phyloP scores from a whole-genome alignment of 1,140 invertebrate species.

The Stratiolaelaps scimitus region DNA sequence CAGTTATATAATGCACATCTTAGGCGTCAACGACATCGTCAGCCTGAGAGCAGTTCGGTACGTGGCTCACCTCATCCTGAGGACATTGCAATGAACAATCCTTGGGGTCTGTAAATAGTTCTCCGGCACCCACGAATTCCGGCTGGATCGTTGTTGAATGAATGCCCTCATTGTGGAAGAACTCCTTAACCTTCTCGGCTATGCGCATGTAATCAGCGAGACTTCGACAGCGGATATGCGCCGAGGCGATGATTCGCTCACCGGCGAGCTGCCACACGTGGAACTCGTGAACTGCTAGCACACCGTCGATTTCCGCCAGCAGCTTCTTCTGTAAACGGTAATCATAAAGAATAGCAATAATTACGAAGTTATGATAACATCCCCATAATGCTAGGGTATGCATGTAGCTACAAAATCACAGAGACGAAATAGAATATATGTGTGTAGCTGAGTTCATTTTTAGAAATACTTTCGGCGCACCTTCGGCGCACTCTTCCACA shows the following conservation, averaged over 20 bases:
- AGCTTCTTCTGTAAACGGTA: conserved; percentile 12
- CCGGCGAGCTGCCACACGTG: conserved; percentile 50
- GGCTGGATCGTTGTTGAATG: conserved; percentile 51
- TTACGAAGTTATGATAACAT: no score
- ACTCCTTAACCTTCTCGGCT: conserved; percentile 73
- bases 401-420: no score
- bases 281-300: conserved; percentile 49
- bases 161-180: conserved; percentile 49
- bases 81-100: conserved; percentile 22
- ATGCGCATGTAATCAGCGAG: conserved; percentile 46
- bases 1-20: no score
- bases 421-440: no score
- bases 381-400: no score
- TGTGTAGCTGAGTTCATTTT: no score
- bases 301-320: conserved; percentile 44
- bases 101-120: conserved; percentile 1
- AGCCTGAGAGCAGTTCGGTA: no score
- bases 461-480: no score
- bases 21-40: no score
- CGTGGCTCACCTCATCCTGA: neutral
- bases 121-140: conserved; percentile 41
- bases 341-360: no score
- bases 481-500: no score
- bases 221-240: conserved; percentile 47
- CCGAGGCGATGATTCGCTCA: conserved; percentile 48